Base-by-base conservation (phyloP, 92 coral and sea anemone genomes). In the Phenganax marumi region DNA sequence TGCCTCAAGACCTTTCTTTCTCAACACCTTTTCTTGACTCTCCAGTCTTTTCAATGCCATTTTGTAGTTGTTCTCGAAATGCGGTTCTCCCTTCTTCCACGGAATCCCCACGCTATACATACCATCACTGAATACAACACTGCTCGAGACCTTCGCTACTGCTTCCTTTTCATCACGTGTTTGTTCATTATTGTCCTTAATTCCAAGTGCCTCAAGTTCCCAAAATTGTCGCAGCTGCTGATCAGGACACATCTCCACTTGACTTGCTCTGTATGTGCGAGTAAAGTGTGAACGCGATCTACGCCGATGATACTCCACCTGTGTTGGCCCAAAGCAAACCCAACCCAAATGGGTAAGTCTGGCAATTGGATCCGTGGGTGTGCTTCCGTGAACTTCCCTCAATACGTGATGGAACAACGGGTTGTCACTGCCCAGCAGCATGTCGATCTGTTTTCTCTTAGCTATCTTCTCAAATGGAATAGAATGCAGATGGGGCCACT, bases 401-500 rank as follows among this genome's bases (percentile, higher is more conserved):
- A 73, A 68, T 50, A 79, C 85, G 12, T 84, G 88, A 77, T 84
- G 88, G 76, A 88, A 88, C 57, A 88, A 64, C 12, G 88, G 88
- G 57, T 84, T 85, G 52, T 88, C 90, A 52, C 90, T 84, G 54
- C 85, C 90, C 14, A 88, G 69, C 83, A 85, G 81, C 51, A 81
- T 77, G 49, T 80, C 88, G 47, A 74, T 88, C 73, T 70, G 84
- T 19, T 47, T 72, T 51, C 90, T 72, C 46, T 75, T 69, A 9
- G 90, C 65, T 49, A 76, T 56, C 7, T 53, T 83, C 61, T 84
- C 85, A 55, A 84, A 84, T 12, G 85, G 83, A 21, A 84, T 56
- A 65, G 70, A 60, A 12, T 50, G 65, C 13, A 88, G 83, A 81
- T 88, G 91, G 12, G 91, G 91, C 88, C 91, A 88, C 73, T 75